These are phyloP conservation scores for Phrynosoma blainvillii DNA, from an alignment of 2,113 vertebrate species.

Conservation along the genomic window DNA sequence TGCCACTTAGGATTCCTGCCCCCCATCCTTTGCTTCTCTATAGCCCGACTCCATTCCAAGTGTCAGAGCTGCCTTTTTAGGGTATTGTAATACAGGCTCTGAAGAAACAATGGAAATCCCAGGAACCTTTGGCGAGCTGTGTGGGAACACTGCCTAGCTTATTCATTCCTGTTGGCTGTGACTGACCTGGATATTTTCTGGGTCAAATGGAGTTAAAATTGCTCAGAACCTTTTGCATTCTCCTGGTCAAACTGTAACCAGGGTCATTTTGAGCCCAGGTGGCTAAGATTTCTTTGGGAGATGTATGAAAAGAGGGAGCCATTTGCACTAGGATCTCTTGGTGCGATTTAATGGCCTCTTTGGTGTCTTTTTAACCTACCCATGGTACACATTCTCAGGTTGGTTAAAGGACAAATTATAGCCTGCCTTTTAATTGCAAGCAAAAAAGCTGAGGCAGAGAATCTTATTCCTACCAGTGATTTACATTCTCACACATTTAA, in stretches of 20 bases:
- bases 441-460: no score
- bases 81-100: slow-evolving; percentile 1
- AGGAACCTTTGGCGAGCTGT: neutral
- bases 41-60: neutral
- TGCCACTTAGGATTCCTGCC: neutral
- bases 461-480: neutral
- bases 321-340: neutral
- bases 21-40: neutral
- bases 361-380: neutral
- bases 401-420: neutral
- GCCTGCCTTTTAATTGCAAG: neutral
- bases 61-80: slow-evolving; percentile 3
- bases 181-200: slow-evolving; percentile 17
- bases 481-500: neutral
- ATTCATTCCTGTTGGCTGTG: slow-evolving; percentile 1
- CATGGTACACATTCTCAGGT: neutral
- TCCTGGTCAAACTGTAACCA: neutral
- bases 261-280: neutral
- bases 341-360: neutral
- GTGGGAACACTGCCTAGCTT: neutral
- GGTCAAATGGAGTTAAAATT: slow-evolving; percentile 14
- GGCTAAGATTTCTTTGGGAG: neutral
- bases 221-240: neutral
- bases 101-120: slow-evolving; percentile 14
- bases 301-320: neutral